phyloP scores from a whole-genome alignment of 2,888 invertebrate species.

The Molanna angustata region DNA sequence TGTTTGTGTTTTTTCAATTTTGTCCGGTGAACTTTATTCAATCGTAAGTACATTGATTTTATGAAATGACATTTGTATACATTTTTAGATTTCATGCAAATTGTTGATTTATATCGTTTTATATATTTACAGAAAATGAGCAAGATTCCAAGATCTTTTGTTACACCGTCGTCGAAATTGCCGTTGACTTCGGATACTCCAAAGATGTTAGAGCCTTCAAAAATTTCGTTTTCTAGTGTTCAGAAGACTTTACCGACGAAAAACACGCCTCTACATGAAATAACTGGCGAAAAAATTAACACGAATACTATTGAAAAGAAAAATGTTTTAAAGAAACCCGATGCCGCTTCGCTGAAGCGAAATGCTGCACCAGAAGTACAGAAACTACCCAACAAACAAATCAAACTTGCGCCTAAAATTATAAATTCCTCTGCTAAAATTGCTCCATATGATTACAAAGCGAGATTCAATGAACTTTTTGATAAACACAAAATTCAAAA shows the following conservation, averaged over 20 bases:
- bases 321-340: background rate
- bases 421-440: conserved; percentile 52
- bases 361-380: conserved; percentile 14
- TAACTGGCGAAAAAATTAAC: conserved; percentile 7
- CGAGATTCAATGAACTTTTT: conserved; percentile 58
- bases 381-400: conserved; percentile 22
- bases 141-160: conserved; percentile 29
- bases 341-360: conserved; percentile 12
- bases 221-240: conserved; percentile 6
- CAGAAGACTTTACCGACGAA: conserved; percentile 8
- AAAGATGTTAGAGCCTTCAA: conserved; percentile 6
- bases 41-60: no score
- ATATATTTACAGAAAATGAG: conserved; percentile 21
- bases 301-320: background rate
- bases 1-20: no score
- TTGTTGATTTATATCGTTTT: no score
- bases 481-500: conserved; percentile 59
- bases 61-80: no score
- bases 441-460: conserved; percentile 64
- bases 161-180: conserved; percentile 22
- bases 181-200: conserved; percentile 6
- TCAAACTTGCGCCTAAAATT: conserved; percentile 46
- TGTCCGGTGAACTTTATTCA: no score
- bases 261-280: conserved; percentile 14
- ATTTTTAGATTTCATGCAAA: no score